Base-by-base conservation (phyloP, 2,888 invertebrate species). In the Mongoloraphidia duomilia region DNA sequence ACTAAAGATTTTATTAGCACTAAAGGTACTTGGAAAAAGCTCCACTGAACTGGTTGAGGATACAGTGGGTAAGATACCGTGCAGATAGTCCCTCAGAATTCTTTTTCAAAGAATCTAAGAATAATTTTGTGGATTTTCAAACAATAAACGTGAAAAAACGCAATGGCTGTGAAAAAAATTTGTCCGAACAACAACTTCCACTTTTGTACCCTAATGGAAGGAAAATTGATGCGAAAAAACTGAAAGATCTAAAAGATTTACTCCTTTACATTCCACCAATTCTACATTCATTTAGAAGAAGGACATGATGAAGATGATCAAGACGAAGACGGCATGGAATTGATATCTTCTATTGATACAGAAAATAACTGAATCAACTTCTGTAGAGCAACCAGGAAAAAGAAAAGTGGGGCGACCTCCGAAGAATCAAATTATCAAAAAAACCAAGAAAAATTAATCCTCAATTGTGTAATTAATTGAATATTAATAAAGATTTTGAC, bases 201-300 rank as follows among this genome's bases (percentile, higher is more conserved):
- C 34, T 51, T 51, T 55, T 56, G 48, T 54, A 56, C 50, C 54
- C 56, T 45, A 49, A 49, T 47, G 55, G 52, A 50, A 53, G 53
- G 50, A 50, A 35, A 50, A 53, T 55, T 43, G 54, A 52, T 53
- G 47, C 37, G 52, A 54, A 51, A 56, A 56, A 51, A 53, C 9
- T 53, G 50, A 56, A 54, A 46, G 54, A 56, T 48, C 50, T 55
- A 38, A 17, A 52, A 43, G 56, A 53, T 46, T 52, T 56, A 47
- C 49, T 55, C n/a, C 51, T 46, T 49, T 56, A 47, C 48, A 53
- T 56, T 50, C 53, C 56, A 38, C 54, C 56, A 44, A 45, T 54
- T 34, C n/a, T 26, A 40, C 53, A 53, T 41, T 42, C 33, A 34
- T 44, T 11, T 44, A 33, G n/a, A 44, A 26, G 44, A 44, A 26